Base-by-base conservation (phyloP, 2,113 vertebrate genomes). In the Syngnathoides biaculeatus region DNA sequence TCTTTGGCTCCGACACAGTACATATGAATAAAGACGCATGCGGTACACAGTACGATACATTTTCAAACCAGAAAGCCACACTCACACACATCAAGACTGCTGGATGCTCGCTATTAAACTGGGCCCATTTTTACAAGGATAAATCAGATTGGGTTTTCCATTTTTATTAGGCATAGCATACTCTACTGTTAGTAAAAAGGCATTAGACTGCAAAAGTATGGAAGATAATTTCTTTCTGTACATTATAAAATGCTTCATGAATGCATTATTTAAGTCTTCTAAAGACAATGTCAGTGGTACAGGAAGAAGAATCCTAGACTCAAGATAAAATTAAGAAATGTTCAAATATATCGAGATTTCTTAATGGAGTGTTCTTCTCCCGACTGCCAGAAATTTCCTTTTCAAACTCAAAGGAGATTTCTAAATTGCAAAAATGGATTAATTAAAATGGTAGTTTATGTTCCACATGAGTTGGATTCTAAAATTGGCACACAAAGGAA, bases 381-480 rank as follows among this genome's bases (percentile, higher is more conserved):
- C 13, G 26, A 48, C 63, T 30, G 63, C 8, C 22, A 19, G 26
- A 8, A 45, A 52, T 50, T n/a, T n/a, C 20, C 27, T 52, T 52
- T 53, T 38, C 45, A 35, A 50, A 50, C 45, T 15, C 7, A 52
- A 65, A 65, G 50, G 26, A 20, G 45, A 65, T 50, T 65, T 65
- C 15, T 2, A 11, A 65, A 48, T 40, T 65, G n/a, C 19, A 52
- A 65, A 65, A 30, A 52, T 35, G 48, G 47, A 15, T 53, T 50
- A 65, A 69, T 55, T 64, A 70, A 15, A 80, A 73, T 76, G 10
- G 43, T 9, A 77, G 69, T 71, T 42, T 58, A 47, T 75, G 63
- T 68, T 68, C 53, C 68, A 67, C 12, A 22, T n/a, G 42, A 78
- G 47, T 48, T 53, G 3, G 50, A 69, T 72, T 76, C 65, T 75